Evolutionary conservation across 1,140 invertebrate genomes (phyloP), one percentile per base, ranked within the genome.

Genomic region (Caerostris extrusa): DNA sequence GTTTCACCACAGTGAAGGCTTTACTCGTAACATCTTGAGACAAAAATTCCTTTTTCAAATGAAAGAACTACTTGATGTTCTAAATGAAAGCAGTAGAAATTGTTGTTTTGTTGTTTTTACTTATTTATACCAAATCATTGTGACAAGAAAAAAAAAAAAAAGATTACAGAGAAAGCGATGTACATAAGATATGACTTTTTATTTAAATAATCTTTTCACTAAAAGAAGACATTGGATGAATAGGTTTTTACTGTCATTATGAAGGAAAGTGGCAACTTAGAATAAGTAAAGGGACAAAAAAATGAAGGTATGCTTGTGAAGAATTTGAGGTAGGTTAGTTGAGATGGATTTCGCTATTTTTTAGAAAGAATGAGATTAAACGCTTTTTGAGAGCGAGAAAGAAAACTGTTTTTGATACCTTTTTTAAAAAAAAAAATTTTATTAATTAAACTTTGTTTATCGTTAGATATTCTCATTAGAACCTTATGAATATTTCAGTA

Each of bases 81-180:
- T n/a, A 69, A n/a, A 69, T 69, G 67, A 69, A 69, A 69, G 67
- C 67, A 19, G 19, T 19, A 69, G 67, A 69, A 69, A 69, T 69
- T 69, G 67, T 34, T 69, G 67, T 69, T n/a, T 69, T 69, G 67
- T 19, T 69, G 67, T 69, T 17, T 69, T 69, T 69, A 69, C 67
- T 69, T n/a, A 69, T 69, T 19, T 69, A 69, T n/a, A 69, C 67
- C 19, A 19, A n/a, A n/a, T 69, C 67, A 69, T n/a, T n/a, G 67
- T 69, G 67, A 69, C 67, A 69, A 19, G 17, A n/a, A 69, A 69
- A 34, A 34, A 69, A 69, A 34, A 34, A 34, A n/a, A 69, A 69
- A 69, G n/a, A 69, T 19, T 69, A 69, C n/a, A 8, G 61, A 69
- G n/a, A 2, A 69, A 69, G n/a, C 19, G 67, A 69, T 69, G 67